Evolutionary conservation across 2,797 vertebrate genomes (phyloP).

Genomic region (Lagodon rhomboides): DNA sequence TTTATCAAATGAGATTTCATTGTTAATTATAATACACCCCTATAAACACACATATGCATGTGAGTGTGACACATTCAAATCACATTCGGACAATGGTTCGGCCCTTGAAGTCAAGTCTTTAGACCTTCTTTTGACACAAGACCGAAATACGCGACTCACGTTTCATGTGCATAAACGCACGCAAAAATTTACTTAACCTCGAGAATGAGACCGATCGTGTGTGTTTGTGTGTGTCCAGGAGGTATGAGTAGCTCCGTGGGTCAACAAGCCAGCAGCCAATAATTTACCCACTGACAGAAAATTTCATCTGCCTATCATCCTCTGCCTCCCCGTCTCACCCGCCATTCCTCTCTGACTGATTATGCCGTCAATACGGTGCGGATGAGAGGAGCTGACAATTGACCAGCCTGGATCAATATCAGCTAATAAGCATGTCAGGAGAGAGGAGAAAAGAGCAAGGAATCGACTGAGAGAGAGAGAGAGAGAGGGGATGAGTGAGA

Average conservation of each 20-base stretch:
- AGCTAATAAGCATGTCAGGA: slow-evolving; percentile 99
- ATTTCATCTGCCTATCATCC: slow-evolving; percentile 96
- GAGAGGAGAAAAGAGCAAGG: slow-evolving; percentile 87
- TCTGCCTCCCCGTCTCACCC: slow-evolving; percentile 81
- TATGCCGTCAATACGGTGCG: slow-evolving; percentile 98
- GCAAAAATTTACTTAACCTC: slow-evolving; percentile 21
- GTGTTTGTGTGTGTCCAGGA: slow-evolving; percentile 76
- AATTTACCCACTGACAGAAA: slow-evolving; percentile 98
- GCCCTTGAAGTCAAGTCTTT: slow-evolving; percentile 19
- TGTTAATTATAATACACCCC: slow-evolving; percentile 60
- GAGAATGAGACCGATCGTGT: slow-evolving; percentile 50
- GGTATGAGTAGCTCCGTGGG: slow-evolving; percentile 88
- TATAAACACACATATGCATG: not conserved
- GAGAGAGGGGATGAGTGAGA: slow-evolving; percentile 75
- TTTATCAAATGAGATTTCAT: slow-evolving; percentile 70
- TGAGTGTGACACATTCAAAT: slow-evolving; percentile 1
- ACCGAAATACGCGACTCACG: slow-evolving; percentile 6
- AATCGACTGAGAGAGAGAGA: slow-evolving; percentile 74
- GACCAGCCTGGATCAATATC: slow-evolving; percentile 98
- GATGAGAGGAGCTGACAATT: slow-evolving; percentile 99
- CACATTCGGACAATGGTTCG: slow-evolving; percentile 8
- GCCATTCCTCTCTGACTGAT: slow-evolving; percentile 88
- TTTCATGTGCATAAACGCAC: slow-evolving; percentile 12
- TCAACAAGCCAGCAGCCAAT: slow-evolving; percentile 98
- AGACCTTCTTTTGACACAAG: slow-evolving; percentile 31